Base-by-base conservation (phyloP, 2,797 vertebrate genomes). In the Sebastes matsubarae region DNA sequence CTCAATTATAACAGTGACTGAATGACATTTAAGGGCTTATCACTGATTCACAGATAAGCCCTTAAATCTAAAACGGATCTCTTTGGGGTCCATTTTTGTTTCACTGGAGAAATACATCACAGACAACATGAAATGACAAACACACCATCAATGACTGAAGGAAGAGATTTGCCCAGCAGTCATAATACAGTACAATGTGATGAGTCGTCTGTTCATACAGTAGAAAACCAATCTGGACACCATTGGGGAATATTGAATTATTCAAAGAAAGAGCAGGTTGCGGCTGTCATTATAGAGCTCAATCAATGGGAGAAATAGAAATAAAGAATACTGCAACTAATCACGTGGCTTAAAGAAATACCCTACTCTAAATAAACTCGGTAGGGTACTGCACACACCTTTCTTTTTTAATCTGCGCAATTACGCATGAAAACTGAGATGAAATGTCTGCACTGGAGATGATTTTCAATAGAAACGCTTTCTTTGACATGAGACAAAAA, bases 321-420 rank as follows among this genome's bases (percentile, higher is more conserved):
- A 63, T 27, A n/a, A 57, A 72, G 13, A 71, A 20, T 27, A 1
- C 13, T 68, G 64, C 59, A 63, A 5, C 12, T 18, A 75, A 52
- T 88, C 83, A 80, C 63, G 30, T 86, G 74, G 36, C 61, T 78
- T 38, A 12, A 42, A 72, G 16, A 64, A 61, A 67, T 10, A 64
- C 16, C n/a, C 18, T 42, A 65, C 25, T 14, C 60, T 59, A 63
- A 57, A 30, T 29, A 66, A 64, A 72, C 12, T 5, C 27, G 12
- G 27, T 12, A 29, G 9, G 18, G 69, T 55, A 14, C 60, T 14
- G 80, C 27, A 76, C 57, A 83, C 78, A 74, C 82, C 76, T 68
- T 68, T 18, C 27, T 13, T 6, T 6, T n/a, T n/a, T 6, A 4
- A 12, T 58, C 13, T 9, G 58, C n/a, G 22, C 68, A 73, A 58